Percentiles rank a stretch among this genome's conserved stretches.
phyloP scores from a whole-genome alignment of 1,140 invertebrate species.

The Diabrotica undecimpunctata region DNA sequence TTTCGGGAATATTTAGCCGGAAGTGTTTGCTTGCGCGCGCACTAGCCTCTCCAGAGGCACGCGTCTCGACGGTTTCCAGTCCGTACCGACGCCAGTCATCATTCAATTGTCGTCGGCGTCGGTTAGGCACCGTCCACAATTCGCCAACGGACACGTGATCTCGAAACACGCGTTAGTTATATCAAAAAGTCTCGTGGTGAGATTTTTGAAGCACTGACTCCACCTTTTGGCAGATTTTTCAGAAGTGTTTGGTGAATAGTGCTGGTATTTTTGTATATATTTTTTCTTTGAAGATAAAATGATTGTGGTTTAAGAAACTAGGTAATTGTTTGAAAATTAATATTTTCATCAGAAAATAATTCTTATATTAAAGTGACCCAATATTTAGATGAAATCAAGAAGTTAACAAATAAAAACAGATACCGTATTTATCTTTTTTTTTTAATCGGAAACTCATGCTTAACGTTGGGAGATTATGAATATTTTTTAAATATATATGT shows the following conservation, averaged over 20 bases:
- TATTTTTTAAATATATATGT: no score
- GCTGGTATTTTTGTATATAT: conserved; percentile 17
- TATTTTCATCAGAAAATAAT: no score
- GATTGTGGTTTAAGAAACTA: no score
- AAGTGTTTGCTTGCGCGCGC: conserved; percentile 33
- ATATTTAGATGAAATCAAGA: no score
- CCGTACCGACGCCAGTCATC: conserved; percentile 40
- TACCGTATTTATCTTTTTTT: no score
- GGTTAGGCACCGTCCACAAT: conserved; percentile 30
- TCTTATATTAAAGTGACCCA: no score
- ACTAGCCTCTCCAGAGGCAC: conserved; percentile 29
- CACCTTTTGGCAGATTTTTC: background rate
- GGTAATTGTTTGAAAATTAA: no score
- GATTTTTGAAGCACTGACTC: background rate
- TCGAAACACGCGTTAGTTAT: background rate
- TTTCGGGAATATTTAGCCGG: conserved; percentile 31
- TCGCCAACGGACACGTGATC: conserved; percentile 20
- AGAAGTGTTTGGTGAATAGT: conserved; percentile 7
- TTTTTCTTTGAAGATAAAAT: background rate
- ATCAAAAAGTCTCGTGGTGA: conserved; percentile 8
- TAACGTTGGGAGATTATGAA: no score
- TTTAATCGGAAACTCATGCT: no score
- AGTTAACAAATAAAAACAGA: no score
- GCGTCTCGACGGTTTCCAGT: conserved; percentile 38
- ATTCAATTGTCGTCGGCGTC: conserved; percentile 26